Conservation (phyloP, 1,140 invertebrate genomes). For the Chironomus tepperi region DNA sequence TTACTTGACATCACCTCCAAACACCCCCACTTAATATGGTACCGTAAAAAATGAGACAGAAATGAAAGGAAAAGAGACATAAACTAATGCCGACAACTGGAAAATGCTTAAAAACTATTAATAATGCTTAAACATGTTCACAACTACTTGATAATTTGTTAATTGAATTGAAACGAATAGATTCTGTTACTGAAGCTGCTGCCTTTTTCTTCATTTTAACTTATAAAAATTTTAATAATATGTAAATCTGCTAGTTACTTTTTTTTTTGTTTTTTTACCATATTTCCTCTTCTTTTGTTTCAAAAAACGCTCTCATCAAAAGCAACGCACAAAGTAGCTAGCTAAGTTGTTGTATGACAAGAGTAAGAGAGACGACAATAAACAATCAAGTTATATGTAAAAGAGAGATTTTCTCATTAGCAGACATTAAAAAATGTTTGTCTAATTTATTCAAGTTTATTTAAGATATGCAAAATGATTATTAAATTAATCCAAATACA, state of each 20-base stretch:
- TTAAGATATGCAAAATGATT: constrained; percentile 23
- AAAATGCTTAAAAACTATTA: constrained; percentile 16
- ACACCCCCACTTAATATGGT: too few relatives aligned
- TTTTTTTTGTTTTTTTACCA: too few relatives aligned
- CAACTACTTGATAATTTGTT: constrained; percentile 22
- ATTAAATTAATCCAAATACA: constrained; percentile 24
- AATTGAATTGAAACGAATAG: constrained; percentile 16
- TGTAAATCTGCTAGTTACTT: background rate
- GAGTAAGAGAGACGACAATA: background rate
- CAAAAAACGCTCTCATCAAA: too few relatives aligned
- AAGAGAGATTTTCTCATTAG: constrained; percentile 20
- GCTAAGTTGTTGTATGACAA: too few relatives aligned
- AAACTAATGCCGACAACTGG: background rate
- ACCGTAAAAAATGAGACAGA: too few relatives aligned
- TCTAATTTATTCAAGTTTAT: constrained; percentile 5
- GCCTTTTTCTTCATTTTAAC: too few relatives aligned
- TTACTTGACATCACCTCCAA: too few relatives aligned
- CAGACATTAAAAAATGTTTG: background rate
- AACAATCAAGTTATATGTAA: constrained; percentile 21
- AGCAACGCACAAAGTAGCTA: too few relatives aligned
- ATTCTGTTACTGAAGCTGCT: background rate
- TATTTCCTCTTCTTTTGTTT: too few relatives aligned
- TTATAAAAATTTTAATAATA: background rate
- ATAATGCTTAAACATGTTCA: constrained; percentile 20
- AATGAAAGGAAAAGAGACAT: too few relatives aligned